phyloP scores from a whole-genome alignment of 2,797 vertebrate species.

The Apogon hyalosoma region DNA sequence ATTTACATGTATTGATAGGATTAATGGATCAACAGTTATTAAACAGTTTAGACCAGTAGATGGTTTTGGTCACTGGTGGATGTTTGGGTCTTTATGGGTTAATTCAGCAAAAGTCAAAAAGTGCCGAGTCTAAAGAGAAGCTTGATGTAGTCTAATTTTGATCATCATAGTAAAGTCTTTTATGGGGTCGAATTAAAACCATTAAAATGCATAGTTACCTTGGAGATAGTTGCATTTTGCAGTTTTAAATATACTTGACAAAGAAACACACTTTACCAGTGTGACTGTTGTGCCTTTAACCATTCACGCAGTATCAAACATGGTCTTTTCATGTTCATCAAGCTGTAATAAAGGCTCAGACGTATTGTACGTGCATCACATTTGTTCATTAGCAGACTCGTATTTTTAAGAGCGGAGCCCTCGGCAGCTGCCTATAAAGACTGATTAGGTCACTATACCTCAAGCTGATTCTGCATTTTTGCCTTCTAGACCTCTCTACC shows the following conservation, averaged over 20 bases:
- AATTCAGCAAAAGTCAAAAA: background rate
- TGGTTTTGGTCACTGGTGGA: too few species aligned
- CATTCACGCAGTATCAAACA: conserved; percentile 11
- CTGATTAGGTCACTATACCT: conserved; percentile 30
- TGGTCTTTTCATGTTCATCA: conserved; percentile 1
- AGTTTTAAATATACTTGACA: too few species aligned
- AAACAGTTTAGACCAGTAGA: too few species aligned
- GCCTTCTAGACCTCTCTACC: conserved; percentile 22
- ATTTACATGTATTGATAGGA: too few species aligned
- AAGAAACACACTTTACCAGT: conserved; percentile 8
- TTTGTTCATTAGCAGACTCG: background rate
- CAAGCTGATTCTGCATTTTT: conserved; percentile 66
- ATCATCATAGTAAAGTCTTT: background rate
- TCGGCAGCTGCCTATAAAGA: conserved; percentile 2
- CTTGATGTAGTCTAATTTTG: conserved; percentile 3
- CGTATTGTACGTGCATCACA: background rate
- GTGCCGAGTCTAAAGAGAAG: background rate
- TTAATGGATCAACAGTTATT: too few species aligned
- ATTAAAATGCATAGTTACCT: too few species aligned
- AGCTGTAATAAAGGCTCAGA: background rate
- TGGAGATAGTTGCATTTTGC: background rate
- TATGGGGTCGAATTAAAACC: background rate
- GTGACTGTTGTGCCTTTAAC: conserved; percentile 28
- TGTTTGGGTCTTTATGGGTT: too few species aligned
- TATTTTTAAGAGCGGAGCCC: conserved; percentile 7